These are phyloP conservation scores for Carabus problematicus DNA, from an alignment of 2,888 invertebrate genomes.

Conservation along the genomic window DNA sequence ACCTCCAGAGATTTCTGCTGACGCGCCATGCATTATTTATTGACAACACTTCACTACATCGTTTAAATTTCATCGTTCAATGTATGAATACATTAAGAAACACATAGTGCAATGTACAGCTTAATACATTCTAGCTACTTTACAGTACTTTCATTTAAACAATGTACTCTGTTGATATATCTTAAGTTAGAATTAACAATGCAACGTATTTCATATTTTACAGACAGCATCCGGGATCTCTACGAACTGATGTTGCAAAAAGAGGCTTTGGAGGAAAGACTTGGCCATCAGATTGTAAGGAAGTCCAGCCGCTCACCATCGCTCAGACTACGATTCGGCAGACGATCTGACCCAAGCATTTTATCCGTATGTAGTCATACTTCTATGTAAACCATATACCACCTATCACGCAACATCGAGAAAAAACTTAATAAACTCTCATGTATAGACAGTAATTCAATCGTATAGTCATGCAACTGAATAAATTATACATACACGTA, in stretches of 20 bases:
- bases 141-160: no score
- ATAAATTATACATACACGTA: not conserved
- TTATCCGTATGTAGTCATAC: conserved; percentile 57
- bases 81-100: no score
- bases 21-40: conserved; percentile 9
- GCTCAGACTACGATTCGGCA: conserved; percentile 77
- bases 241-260: conserved; percentile 70
- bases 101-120: no score
- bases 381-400: not conserved
- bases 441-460: no score
- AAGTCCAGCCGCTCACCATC: conserved; percentile 81
- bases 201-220: conserved; percentile 44
- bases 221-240: conserved; percentile 63
- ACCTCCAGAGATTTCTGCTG: not conserved
- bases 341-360: conserved; percentile 75
- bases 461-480: no score
- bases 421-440: no score
- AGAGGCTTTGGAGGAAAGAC: conserved; percentile 69
- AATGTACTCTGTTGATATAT: no score
- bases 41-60: not conserved
- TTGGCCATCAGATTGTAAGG: conserved; percentile 75
- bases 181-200: no score
- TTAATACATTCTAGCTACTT: no score
- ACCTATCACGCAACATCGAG: not conserved
- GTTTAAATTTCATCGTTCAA: no score